Evolutionary conservation across 2,797 vertebrate species (phyloP).

Genomic region (Peromyscus eremicus): DNA sequence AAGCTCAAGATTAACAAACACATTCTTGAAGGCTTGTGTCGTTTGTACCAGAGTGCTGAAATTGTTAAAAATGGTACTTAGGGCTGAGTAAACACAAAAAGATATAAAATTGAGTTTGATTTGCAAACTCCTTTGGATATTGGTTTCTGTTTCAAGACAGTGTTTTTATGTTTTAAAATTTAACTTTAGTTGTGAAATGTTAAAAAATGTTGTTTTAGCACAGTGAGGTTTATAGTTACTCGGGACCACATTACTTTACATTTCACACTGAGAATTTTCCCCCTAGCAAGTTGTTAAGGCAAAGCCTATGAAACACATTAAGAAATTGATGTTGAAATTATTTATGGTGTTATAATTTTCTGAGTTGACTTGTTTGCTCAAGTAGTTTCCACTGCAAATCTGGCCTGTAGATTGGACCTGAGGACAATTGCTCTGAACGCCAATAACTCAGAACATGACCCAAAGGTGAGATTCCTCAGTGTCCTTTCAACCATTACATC

Average conservation of each 20-base stretch:
- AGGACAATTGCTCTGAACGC: constrained; percentile 97
- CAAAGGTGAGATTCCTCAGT: constrained; percentile 91
- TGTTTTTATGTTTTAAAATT: constrained; percentile 45
- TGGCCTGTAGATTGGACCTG: constrained; percentile 95
- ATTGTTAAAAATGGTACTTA: constrained; percentile 45
- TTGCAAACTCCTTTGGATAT: constrained; percentile 50
- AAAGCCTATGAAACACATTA: background rate
- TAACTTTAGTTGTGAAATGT: constrained; percentile 56
- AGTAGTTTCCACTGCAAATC: constrained; percentile 97
- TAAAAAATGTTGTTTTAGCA: constrained; percentile 37
- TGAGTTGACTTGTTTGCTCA: constrained; percentile 81
- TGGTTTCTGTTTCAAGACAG: constrained; percentile 25
- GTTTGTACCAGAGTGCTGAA: constrained; percentile 20
- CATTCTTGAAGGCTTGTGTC: constrained; percentile 22
- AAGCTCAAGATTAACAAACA: background rate
- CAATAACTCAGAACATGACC: constrained; percentile 98
- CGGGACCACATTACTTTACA: background rate
- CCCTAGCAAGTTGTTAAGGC: constrained; percentile 15
- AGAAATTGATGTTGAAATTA: background rate
- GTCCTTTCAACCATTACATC: constrained; percentile 23
- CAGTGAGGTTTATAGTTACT: constrained; percentile 10
- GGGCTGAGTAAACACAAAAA: constrained; percentile 35
- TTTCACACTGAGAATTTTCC: constrained; percentile 28
- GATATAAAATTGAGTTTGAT: constrained; percentile 56
- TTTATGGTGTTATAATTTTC: constrained; percentile 38